These are phyloP conservation scores for Paramormyrops hopkinsi DNA, from an alignment of 2,797 vertebrate genomes.

Conservation along the genomic window DNA sequence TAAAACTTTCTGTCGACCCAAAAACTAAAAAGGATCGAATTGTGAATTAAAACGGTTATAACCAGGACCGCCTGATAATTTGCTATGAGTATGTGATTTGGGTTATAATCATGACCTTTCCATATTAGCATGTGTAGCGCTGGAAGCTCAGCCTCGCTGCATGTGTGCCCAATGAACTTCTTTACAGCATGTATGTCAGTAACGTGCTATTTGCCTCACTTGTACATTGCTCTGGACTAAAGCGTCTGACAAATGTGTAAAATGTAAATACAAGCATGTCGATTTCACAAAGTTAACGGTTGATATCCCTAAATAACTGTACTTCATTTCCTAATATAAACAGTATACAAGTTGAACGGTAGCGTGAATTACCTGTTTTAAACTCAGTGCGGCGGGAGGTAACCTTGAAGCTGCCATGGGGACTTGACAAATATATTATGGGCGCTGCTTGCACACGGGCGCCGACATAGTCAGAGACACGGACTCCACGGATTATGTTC, in stretches of 20 bases:
- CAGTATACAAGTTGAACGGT: background rate
- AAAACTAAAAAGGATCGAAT: slow-evolving; percentile 60
- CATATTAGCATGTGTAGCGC: background rate
- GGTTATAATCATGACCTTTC: background rate
- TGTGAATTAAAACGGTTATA: background rate
- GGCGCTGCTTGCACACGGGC: background rate
- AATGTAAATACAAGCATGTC: background rate
- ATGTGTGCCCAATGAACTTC: background rate
- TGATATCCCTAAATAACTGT: background rate
- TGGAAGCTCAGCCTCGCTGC: background rate
- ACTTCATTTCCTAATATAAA: background rate
- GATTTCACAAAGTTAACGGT: background rate
- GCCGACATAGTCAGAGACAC: background rate
- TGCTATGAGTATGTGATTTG: background rate
- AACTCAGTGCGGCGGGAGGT: slow-evolving; percentile 46
- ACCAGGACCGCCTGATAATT: background rate
- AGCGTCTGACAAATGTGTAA: background rate
- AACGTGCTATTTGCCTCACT: background rate
- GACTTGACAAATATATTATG: background rate
- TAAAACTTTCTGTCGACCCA: slow-evolving; percentile 82
- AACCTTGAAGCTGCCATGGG: slow-evolving; percentile 59
- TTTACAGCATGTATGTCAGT: background rate
- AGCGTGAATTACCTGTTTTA: slow-evolving; percentile 64
- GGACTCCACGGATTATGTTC: background rate
- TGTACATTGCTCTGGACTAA: background rate